Conservation (phyloP, 2,113 vertebrate species). For the Podiceps cristatus region DNA sequence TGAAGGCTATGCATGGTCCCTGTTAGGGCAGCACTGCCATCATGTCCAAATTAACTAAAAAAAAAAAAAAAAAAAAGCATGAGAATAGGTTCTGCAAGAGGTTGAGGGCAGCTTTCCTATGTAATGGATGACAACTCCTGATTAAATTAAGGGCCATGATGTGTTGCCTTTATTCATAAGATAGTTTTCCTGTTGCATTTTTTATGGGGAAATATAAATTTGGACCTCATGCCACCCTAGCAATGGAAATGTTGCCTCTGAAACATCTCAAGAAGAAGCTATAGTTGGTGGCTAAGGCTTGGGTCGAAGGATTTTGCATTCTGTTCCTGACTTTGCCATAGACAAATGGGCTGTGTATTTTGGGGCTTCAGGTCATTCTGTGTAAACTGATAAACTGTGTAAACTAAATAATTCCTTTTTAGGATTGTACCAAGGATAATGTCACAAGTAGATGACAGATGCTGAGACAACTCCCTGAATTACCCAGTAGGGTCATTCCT, state of each 20-base stretch:
- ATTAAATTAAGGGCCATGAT: neutral
- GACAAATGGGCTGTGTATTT: neutral
- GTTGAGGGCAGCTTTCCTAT: no score
- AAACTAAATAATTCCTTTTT: neutral
- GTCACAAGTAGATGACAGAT: neutral
- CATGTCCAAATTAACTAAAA: neutral
- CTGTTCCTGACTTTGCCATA: neutral
- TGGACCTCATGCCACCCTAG: neutral
- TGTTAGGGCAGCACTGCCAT: neutral
- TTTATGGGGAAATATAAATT: neutral
- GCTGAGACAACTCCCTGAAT: neutral
- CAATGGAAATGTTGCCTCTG: neutral
- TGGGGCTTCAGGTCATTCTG: neutral
- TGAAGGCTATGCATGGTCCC: neutral
- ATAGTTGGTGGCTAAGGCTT: neutral
- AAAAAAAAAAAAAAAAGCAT: neutral
- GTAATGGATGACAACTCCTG: neutral
- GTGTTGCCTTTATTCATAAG: neutral
- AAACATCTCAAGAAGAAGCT: neutral
- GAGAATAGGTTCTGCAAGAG: neutral
- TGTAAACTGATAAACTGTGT: neutral
- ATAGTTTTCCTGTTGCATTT: neutral
- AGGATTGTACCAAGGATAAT: neutral
- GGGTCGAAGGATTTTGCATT: neutral
- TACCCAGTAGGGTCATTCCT: neutral